A percentile compares a stretch with the other conserved stretches of the same genome.
Evolutionary conservation across 2,888 invertebrate genomes (phyloP).

Genomic region (Drosophila bunnanda): DNA sequence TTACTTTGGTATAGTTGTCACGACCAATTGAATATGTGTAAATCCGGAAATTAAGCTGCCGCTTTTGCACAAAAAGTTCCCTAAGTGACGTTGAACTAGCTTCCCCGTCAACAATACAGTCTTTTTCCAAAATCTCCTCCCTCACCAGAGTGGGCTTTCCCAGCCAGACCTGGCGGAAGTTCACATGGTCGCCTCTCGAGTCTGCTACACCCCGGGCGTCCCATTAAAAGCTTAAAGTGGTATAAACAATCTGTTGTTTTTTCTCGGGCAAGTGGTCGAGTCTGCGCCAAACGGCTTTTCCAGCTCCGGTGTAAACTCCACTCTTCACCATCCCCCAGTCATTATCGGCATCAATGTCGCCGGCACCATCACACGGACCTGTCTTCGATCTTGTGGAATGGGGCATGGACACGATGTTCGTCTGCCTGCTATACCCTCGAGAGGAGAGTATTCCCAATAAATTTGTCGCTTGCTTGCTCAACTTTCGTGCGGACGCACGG

Average conservation of each 20-base stretch:
- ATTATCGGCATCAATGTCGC: constrained; percentile 72
- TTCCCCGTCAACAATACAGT: neutral
- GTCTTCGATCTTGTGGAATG: constrained; percentile 41
- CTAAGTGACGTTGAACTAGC: constrained; percentile 6
- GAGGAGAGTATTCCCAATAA: constrained; percentile 56
- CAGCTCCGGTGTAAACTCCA: constrained; percentile 14
- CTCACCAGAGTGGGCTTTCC: neutral
- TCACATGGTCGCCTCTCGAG: constrained; percentile 43
- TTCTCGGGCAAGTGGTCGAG: constrained; percentile 6
- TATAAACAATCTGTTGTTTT: constrained; percentile 58
- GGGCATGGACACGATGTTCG: constrained; percentile 32
- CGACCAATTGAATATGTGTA: neutral
- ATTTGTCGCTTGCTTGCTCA: constrained; percentile 66
- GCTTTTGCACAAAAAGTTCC: neutral
- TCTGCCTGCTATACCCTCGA: constrained; percentile 44
- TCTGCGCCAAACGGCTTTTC: constrained; percentile 40
- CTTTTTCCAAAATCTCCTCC: constrained; percentile 8
- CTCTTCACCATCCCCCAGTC: constrained; percentile 34
- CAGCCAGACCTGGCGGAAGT: constrained; percentile 56
- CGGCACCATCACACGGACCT: constrained; percentile 44
- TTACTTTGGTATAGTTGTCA: constrained; percentile 9
- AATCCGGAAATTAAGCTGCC: constrained; percentile 16
- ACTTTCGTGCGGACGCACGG: constrained; percentile 48
- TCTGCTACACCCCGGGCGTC: constrained; percentile 6
- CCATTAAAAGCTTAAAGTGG: constrained; percentile 70